phyloP scores from a whole-genome alignment of 2,113 vertebrate species.

The Callopanchax toddi region DNA sequence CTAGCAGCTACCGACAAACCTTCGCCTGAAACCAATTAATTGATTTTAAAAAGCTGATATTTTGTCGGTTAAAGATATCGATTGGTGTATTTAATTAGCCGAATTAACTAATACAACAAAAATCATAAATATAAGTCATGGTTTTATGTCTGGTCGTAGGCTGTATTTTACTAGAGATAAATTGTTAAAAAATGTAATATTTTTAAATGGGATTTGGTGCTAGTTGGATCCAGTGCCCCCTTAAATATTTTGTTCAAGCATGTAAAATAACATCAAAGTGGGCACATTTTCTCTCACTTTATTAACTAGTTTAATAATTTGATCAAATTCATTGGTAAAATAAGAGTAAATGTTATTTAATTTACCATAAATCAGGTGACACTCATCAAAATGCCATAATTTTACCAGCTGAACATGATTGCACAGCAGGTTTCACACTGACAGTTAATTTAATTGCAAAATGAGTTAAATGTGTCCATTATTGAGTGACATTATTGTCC shows the following conservation, averaged over 20 bases:
- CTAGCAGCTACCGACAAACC: background rate
- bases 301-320: background rate
- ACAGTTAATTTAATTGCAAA: background rate
- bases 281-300: background rate
- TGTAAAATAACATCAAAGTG: background rate
- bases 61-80: fast-evolving
- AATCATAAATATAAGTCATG: fast-evolving
- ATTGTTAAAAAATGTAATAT: background rate
- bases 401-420: too few relatives aligned
- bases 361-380: background rate
- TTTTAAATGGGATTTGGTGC: constrained; percentile 4
- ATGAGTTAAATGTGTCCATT: too few relatives aligned
- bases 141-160: fast-evolving
- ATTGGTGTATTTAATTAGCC: background rate
- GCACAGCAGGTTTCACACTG: too few relatives aligned
- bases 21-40: background rate
- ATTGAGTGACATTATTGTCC: background rate
- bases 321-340: background rate
- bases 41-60: background rate
- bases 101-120: background rate
- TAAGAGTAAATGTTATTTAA: background rate
- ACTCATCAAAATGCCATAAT: too few relatives aligned
- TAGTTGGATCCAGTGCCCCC: too few relatives aligned
- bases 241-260: background rate
- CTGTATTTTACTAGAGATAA: fast-evolving